Evolutionary conservation across 1,140 invertebrate species (phyloP), one percentile per base, ranked within the genome.

Genomic region (Agrypnia vestita): DNA sequence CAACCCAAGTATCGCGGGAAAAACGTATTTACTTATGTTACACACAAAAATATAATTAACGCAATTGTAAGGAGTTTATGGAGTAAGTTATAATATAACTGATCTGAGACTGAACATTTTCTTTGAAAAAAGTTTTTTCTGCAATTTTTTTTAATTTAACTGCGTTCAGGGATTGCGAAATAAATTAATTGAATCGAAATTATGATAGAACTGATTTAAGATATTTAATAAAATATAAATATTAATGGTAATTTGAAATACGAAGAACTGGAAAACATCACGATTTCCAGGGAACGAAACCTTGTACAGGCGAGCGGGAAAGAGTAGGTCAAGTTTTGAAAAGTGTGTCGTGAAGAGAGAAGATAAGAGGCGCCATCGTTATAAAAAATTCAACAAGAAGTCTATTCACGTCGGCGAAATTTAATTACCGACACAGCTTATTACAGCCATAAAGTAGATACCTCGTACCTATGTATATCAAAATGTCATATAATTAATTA

Each of bases 341-440:
- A 64, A 64, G 61, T 35, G 61, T 64, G 61, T 64, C 35, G 21
- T 35, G 61, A 25, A 64, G 8, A 64, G 19, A 3, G 61, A 64
- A 35, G 61, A 64, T 64, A 64, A 64, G 61, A 15, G 35, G 61
- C 61, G 61, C 35, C 61, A 64, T 64, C 61, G 61, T 64, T 64
- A 64, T 25, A 25, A 64, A 64, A 64, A 64, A 64, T 25, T 64
- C 61, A 64, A 64, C 61, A 43, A 64, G 61, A 64, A 9, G 9
- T 64, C 61, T 43, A 64, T 64, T 44, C 61, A 64, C n/a, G 61
- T 35, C 10, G 21, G 56, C 55, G 56, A 19, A 35, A 43, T 64
- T 64, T 64, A 64, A 64, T 64, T 64, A 64, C 61, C 8, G 35
- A 25, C 61, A 35, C 21, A 64, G 61, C 61, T 64, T 64, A 64